phyloP scores from a whole-genome alignment of 2,888 invertebrate species.

The Gastracanthus pulcherrimus region DNA sequence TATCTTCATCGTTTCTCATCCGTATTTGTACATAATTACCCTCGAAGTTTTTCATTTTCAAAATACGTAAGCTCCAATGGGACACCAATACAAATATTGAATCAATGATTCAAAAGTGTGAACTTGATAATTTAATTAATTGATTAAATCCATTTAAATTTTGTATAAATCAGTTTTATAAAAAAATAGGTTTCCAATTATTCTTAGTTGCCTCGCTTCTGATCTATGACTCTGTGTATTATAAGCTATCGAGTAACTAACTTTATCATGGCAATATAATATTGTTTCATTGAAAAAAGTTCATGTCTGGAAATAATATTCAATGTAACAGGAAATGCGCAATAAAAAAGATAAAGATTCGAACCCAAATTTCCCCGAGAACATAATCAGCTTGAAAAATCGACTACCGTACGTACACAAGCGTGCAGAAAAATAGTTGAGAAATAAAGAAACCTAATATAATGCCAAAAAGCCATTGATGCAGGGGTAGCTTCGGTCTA shows the following conservation, averaged over 20 bases:
- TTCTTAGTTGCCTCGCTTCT: no score
- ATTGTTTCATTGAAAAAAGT: no score
- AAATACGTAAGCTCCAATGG: background rate
- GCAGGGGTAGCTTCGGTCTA: constrained; percentile 40
- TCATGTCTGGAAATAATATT: no score
- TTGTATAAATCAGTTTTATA: background rate
- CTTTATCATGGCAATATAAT: no score
- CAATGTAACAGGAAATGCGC: constrained; percentile 39
- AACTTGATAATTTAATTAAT: background rate
- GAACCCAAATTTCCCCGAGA: background rate
- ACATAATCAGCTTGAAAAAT: constrained; percentile 61
- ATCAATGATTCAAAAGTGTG: no score
- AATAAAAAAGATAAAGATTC: constrained; percentile 44
- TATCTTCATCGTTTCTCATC: constrained; percentile 20
- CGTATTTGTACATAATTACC: constrained; percentile 35
- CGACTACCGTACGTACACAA: constrained; percentile 40
- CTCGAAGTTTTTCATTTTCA: background rate
- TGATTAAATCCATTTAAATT: no score
- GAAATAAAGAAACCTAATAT: constrained; percentile 57
- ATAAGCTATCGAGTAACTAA: no score
- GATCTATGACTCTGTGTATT: no score
- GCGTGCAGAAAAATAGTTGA: constrained; percentile 45
- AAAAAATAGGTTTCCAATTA: constrained; percentile 8
- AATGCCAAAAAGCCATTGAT: constrained; percentile 65
- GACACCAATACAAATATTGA: constrained; percentile 34